Evolutionary conservation across 1,140 invertebrate species (phyloP).

Genomic region (Nylanderia fulva): DNA sequence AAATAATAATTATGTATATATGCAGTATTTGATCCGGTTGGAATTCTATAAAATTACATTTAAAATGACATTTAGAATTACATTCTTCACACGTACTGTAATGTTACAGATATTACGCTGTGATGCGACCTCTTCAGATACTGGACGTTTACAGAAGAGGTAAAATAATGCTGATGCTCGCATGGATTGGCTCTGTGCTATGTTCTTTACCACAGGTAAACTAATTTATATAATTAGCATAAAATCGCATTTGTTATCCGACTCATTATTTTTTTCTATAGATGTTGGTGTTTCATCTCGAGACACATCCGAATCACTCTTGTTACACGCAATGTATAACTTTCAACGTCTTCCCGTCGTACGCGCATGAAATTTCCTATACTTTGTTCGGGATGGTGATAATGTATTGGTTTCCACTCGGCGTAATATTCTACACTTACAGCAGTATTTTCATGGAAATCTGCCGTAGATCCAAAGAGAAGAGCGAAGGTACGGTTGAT

Average conservation of each 20-base stretch:
- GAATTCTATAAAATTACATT: not conserved
- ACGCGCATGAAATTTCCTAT: conserved; percentile 91
- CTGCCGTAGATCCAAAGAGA: conserved; percentile 87
- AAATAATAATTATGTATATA: not conserved
- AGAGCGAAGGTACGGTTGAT: conserved; percentile 50
- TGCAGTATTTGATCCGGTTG: not conserved
- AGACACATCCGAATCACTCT: conserved; percentile 90
- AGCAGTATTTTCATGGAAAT: conserved; percentile 94
- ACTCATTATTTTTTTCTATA: conserved; percentile 75
- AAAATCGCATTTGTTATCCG: not conserved
- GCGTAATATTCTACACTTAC: conserved; percentile 95
- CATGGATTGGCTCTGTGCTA: conserved; percentile 92
- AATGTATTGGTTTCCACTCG: conserved; percentile 94
- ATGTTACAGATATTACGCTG: conserved; percentile 92
- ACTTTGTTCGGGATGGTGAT: conserved; percentile 92
- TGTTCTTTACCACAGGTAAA: conserved; percentile 93
- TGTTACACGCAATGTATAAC: conserved; percentile 94
- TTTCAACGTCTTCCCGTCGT: conserved; percentile 89
- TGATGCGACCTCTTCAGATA: conserved; percentile 92
- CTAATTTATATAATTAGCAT: not conserved
- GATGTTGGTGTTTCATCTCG: conserved; percentile 93
- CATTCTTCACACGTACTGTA: not conserved
- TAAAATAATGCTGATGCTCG: conserved; percentile 90
- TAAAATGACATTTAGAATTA: not conserved
- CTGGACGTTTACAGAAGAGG: conserved; percentile 90